Conservation (phyloP, 2,113 vertebrate genomes). For the Crocuta crocuta region DNA sequence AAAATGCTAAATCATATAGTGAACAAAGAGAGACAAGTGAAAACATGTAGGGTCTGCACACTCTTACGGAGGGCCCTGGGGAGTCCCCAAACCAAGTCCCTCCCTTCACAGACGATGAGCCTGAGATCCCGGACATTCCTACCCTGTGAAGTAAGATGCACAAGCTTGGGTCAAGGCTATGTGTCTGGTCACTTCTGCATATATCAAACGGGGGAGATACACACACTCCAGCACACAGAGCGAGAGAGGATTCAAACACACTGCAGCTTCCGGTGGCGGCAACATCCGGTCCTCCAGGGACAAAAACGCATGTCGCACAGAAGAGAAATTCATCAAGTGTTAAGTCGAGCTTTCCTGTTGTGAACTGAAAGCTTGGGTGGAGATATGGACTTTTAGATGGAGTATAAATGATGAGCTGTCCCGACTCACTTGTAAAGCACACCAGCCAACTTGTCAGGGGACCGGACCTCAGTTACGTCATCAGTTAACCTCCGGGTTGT, state of each 20-base stretch:
- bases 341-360: not conserved
- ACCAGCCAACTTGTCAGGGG: not conserved
- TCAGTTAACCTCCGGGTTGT: not conserved
- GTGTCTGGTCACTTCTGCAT: not conserved
- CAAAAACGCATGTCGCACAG: not conserved
- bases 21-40: constrained; percentile 63
- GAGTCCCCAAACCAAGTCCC: constrained; percentile 34
- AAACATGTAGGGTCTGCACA: constrained; percentile 28
- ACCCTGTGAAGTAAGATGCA: constrained; percentile 59
- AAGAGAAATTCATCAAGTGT: not conserved
- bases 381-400: not conserved
- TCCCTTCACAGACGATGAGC: constrained; percentile 18
- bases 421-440: not conserved
- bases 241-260: not conserved
- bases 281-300: not conserved
- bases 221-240: not conserved
- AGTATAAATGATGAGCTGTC: not conserved
- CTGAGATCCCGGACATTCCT: constrained; percentile 73
- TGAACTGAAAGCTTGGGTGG: not conserved
- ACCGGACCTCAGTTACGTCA: not conserved
- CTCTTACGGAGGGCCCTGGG: constrained; percentile 1
- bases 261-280: not conserved
- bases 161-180: constrained; percentile 50
- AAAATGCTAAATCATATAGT: constrained; percentile 48
- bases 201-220: not conserved